Evolutionary conservation across 2,888 invertebrate genomes (phyloP), one percentile per base, ranked within the genome.

Genomic region (Priocnemis perturbator): DNA sequence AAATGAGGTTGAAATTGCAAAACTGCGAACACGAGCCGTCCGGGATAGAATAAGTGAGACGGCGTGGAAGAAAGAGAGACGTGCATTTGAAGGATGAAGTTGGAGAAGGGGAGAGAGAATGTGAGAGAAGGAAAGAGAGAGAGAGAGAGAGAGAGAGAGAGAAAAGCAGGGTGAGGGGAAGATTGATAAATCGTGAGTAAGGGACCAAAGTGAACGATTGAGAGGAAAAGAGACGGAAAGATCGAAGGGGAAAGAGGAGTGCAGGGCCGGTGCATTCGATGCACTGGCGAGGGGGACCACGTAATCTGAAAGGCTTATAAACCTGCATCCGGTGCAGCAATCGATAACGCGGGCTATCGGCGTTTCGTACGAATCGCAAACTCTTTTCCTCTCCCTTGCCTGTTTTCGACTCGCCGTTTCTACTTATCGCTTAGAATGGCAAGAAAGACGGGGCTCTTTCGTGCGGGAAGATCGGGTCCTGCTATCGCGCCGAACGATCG

Each of bases 1-100:
- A 88, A 88, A 88, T 87, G 87, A 87, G 87, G 88, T 87, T 85
- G 85, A 85, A 88, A 87, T 88, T 88, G 86, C 87, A 87, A 87
- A 88, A 87, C 83, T 82, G 78, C 74, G 70, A 55, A 57, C 68
- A 66, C 64, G 64, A 70, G 60, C 56, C 62, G 65, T 45, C 26
- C 63, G 62, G 60, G 67, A 57, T 69, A 50, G 26, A 26, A 69
- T 60, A 71, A 53, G 60, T 63, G 68, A 55, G 64, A 70, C 47
- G 68, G 67, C 57, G 30, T 64, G 53, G 53, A 57, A 26, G 64
- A 62, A 21, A 58, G 66, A 57, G 48, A 23, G 56, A 44, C n/a
- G 48, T 9, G 53, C 26, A 26, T 5, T 26, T 5, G 44, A 37
- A 23, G 45, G 21, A 45, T 11, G 52, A 56, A 58, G 67, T 64